These are phyloP conservation scores for Ascidia mentula DNA, from an alignment of 23 tunicate genomes.

Conservation along the genomic window DNA sequence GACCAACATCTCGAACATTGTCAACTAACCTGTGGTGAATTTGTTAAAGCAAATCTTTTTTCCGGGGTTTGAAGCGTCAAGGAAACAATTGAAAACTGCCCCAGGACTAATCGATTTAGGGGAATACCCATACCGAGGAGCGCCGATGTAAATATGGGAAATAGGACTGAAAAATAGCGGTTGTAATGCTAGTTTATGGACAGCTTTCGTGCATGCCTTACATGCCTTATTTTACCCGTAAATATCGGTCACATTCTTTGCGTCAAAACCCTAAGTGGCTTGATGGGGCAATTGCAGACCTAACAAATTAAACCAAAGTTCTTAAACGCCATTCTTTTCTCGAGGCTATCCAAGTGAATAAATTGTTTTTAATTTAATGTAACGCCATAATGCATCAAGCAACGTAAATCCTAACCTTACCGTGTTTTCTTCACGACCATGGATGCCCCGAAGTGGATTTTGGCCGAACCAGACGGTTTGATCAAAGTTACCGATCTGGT, in stretches of 20 bases:
- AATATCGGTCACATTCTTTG: too few species aligned
- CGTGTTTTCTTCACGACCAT: neutral
- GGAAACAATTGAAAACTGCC: neutral
- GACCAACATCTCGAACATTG: neutral
- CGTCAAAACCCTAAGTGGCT: too few species aligned
- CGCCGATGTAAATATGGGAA: neutral
- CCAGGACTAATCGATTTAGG: neutral
- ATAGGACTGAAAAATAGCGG: neutral
- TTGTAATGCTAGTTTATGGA: neutral
- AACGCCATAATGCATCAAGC: too few species aligned
- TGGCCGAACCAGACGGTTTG: neutral
- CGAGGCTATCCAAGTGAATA: too few species aligned
- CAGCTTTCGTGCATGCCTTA: too few species aligned
- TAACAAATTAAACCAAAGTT: too few species aligned
- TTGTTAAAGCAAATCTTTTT: neutral
- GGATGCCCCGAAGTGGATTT: neutral
- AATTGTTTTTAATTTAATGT: too few species aligned
- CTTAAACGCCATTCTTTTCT: too few species aligned
- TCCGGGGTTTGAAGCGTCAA: neutral
- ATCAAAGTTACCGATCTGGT: neutral
- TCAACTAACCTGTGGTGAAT: neutral
- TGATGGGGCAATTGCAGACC: too few species aligned
- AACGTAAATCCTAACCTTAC: too few species aligned
- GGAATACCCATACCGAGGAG: neutral
- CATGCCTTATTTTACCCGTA: too few species aligned